These are phyloP conservation scores for Sebastes umbrosus DNA, from an alignment of 2,797 vertebrate genomes.

Conservation along the genomic window DNA sequence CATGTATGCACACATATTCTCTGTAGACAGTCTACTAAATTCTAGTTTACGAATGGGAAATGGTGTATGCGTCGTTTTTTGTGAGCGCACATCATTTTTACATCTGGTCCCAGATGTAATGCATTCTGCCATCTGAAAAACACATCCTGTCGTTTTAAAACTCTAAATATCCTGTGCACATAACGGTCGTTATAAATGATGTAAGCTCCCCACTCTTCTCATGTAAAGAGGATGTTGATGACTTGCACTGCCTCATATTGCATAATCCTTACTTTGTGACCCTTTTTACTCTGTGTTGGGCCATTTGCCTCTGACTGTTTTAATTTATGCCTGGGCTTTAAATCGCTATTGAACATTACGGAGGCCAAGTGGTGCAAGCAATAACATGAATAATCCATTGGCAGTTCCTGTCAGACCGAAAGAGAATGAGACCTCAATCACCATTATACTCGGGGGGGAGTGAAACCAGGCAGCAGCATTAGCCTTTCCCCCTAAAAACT, in stretches of 20 bases:
- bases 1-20: background rate
- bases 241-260: constrained; percentile 19
- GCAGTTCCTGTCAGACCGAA: constrained; percentile 64
- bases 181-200: background rate
- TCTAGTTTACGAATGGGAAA: background rate
- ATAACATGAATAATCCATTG: constrained; percentile 79
- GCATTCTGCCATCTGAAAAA: background rate
- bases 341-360: constrained; percentile 60
- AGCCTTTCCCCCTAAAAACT: constrained; percentile 44
- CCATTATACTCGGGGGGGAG: constrained; percentile 39
- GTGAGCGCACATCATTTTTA: background rate
- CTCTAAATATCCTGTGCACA: background rate
- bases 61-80: background rate
- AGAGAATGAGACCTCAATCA: constrained; percentile 62
- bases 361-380: constrained; percentile 61
- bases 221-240: constrained; percentile 16
- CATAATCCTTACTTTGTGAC: constrained; percentile 44
- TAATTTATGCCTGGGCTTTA: constrained; percentile 66
- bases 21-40: background rate
- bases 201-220: background rate
- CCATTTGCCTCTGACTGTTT: constrained; percentile 55
- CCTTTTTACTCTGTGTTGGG: constrained; percentile 41
- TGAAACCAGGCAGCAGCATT: constrained; percentile 47
- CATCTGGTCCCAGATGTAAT: background rate
- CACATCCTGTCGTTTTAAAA: background rate